Base-by-base conservation (phyloP, 2,888 invertebrate species). In the Lucinisca nassula region DNA sequence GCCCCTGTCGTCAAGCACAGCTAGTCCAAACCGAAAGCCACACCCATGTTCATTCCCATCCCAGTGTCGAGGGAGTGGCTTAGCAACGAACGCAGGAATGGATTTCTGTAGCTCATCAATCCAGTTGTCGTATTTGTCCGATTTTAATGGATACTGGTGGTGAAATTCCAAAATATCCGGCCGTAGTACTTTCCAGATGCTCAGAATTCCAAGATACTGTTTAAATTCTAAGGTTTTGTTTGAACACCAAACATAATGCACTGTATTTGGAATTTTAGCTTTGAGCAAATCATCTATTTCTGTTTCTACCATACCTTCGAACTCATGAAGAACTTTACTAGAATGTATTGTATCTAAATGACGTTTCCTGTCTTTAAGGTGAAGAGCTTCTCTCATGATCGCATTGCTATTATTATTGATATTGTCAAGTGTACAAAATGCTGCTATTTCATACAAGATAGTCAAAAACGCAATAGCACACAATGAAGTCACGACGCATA, bases 161-260 rank as follows among this genome's bases (percentile, higher is more conserved):
- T 94, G 92, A 49, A 95, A 90, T 38, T 93, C 92, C 0, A 95
- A 91, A 8, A 91, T 87, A 84, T 95, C 95, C 3, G 95, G 95
- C 55, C 91, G 87, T 45, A 95, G 55, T 0, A 91, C 83, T 51
- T 92, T 93, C 92, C 94, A 94, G 21, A 91, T 94, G 76, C 95
- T 95, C 24, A 93, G 37, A 6, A 96, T 92, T 35, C 94, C 94
- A 32, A 96, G 84, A 86, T 94, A 95, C 79, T 95, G 92, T 37
- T 92, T 90, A 87, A 94, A 96, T 55, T 92, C 90, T 77, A 95
- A 94, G 61, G 94, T 93, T 8, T 89, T 55, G 37, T 92, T 90
- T 0, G 91, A 84, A 77, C 95, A 95, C 95, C 95, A 95, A 0
- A 95, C 90, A 79, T 90, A 95, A 78, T 93, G 93, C 0, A 95